Percentiles rank a stretch among this genome's conserved stretches.
These are phyloP conservation scores for Meteorus cinctellus DNA, from an alignment of 2,888 invertebrate species.

Conservation along the genomic window DNA sequence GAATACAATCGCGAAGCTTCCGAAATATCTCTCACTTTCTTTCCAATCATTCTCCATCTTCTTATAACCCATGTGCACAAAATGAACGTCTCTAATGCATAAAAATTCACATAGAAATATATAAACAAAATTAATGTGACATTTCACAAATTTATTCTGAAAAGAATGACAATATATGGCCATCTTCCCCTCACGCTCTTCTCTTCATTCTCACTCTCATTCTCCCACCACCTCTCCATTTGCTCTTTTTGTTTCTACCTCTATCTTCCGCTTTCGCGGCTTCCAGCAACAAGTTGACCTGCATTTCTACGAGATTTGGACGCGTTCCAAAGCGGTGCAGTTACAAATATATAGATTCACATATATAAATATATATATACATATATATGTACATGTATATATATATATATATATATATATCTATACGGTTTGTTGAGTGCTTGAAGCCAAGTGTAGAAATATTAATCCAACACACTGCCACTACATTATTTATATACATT, in stretches of 20 bases:
- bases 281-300: conserved; percentile 13
- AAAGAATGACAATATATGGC: conserved; percentile 1
- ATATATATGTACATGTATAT: neutral
- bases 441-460: neutral
- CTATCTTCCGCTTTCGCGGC: neutral
- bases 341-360: conserved; percentile 1
- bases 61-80: too few relatives aligned
- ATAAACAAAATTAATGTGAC: neutral
- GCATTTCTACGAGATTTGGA: conserved; percentile 9
- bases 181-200: conserved; percentile 2
- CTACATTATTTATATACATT: neutral
- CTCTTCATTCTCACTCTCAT: neutral
- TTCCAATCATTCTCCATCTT: too few relatives aligned
- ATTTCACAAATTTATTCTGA: neutral
- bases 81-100: too few relatives aligned
- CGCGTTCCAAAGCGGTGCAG: neutral
- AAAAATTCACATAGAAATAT: neutral
- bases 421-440: neutral
- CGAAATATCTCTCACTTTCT: too few relatives aligned
- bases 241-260: neutral
- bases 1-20: too few relatives aligned
- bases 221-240: neutral
- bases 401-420: neutral
- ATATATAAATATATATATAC: neutral
- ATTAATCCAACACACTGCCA: neutral